Evolutionary conservation across 2,797 vertebrate genomes (phyloP).

Genomic region (Hafferia zeledoni): DNA sequence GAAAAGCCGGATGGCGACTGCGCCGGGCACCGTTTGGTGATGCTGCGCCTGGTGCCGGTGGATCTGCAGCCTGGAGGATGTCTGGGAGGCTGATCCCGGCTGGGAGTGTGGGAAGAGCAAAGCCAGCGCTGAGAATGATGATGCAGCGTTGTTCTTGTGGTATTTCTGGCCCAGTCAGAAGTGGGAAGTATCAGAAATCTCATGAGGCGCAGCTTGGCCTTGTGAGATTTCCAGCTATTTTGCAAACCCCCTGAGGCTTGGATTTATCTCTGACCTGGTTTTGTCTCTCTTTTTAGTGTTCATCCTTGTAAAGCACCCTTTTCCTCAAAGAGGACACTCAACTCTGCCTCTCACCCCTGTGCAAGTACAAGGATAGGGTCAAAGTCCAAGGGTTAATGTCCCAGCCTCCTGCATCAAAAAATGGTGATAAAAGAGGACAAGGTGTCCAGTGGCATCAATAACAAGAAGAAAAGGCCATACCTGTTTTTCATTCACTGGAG

Average conservation of each 20-base stretch:
- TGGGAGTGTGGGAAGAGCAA: constrained; percentile 43
- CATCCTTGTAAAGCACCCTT: not conserved
- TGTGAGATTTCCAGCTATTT: constrained; percentile 62
- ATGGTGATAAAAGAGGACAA: rapidly evolving
- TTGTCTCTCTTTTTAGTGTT: not conserved
- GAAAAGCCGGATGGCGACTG: not conserved
- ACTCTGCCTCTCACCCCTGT: rapidly evolving
- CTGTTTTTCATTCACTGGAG: not conserved
- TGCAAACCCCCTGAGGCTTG: not conserved
- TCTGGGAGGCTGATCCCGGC: constrained; percentile 3
- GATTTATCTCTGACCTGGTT: not conserved
- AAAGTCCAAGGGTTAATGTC: not conserved
- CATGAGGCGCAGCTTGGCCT: constrained; percentile 20
- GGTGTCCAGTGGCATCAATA: not conserved
- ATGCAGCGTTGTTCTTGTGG: constrained; percentile 66
- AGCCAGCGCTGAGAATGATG: constrained; percentile 49
- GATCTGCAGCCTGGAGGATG: not conserved
- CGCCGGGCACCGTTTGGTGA: rapidly evolving
- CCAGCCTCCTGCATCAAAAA: not conserved
- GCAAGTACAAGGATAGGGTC: rapidly evolving
- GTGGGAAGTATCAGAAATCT: constrained; percentile 69
- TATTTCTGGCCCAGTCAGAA: constrained; percentile 68
- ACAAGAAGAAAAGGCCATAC: not conserved
- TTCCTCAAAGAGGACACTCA: not conserved
- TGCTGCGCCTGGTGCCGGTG: rapidly evolving